Evolutionary conservation across 2,113 vertebrate genomes (phyloP), one percentile per base, ranked within the genome.

Genomic region (Hemicordylus capensis): DNA sequence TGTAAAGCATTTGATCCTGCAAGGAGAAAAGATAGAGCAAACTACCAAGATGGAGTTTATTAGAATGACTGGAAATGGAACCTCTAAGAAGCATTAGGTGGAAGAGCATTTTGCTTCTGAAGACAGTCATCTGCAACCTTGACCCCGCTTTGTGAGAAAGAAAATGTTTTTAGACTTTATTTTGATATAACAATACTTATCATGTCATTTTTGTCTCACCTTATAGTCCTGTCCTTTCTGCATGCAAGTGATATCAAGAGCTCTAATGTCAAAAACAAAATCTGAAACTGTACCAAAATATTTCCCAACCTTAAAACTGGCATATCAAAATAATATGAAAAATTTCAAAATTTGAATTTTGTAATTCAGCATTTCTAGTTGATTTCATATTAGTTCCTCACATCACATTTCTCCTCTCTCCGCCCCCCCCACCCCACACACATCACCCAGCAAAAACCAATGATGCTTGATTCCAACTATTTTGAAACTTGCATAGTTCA

Each of bases 1-100:
- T 59, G 39, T 78, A 44, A 85, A 85, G 64, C 39, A 26, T 85
- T 78, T 85, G 75, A 59, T 70, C 64, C 54, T 85, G 83, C 54
- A 85, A 85, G 56, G 31, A 90, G 80, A 89, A 91, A 89, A 91
- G 37, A 61, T 79, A 87, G 34, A 58, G 74, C 28, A 58, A 91
- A 80, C 81, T 81, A 10, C 78, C 8, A 39, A 79, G 79, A 28
- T 87, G 58, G 79, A 85, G 76, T 81, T 85, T 84, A 86, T 88
- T 11, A 1, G 0, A 89, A 88, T 75, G 1, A 89, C 76, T 28
- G 85, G 34, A 64, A 31, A 54, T 9, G 42, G 44, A 70, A 28
- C 12, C 31, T n/a, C 15, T 64, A 80, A 63, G 42, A 1, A 64
- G 42, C 28, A 31, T 64, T 34, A 46, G 22, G 26, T 67, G 63